phyloP scores from a whole-genome alignment of 2,797 vertebrate genomes.

The Rhinatrema bivittatum region DNA sequence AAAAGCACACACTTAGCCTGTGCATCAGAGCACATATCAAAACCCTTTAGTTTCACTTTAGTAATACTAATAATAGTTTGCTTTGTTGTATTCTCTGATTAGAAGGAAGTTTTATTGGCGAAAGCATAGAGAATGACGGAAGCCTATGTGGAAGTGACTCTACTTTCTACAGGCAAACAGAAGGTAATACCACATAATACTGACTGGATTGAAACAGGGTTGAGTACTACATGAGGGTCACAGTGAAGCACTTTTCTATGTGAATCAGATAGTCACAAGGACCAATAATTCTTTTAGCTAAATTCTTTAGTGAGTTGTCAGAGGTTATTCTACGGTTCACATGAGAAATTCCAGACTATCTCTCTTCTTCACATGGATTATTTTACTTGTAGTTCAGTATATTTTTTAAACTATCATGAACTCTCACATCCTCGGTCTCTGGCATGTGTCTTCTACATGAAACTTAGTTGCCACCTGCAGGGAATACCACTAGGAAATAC shows the following conservation, averaged over 20 bases:
- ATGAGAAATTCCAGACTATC: background rate
- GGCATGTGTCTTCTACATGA: no score
- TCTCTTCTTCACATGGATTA: no score
- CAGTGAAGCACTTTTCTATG: background rate
- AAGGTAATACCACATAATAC: constrained; percentile 63
- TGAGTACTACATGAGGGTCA: background rate
- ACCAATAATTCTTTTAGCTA: background rate
- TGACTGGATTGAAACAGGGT: background rate
- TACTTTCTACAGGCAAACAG: constrained; percentile 82
- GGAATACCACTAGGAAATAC: no score
- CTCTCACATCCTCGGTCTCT: no score
- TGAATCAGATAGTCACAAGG: background rate
- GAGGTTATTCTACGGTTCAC: background rate
- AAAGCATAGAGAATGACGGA: constrained; percentile 85
- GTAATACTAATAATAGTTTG: no score
- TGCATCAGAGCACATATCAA: no score
- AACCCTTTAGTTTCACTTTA: no score
- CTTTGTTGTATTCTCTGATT: no score
- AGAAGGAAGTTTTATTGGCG: constrained; percentile 78
- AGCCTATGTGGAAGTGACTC: constrained; percentile 88
- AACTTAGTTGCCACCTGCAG: no score
- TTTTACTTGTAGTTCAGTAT: no score
- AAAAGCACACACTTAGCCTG: no score
- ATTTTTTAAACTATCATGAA: no score
- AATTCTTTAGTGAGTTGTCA: background rate